phyloP scores from a whole-genome alignment of 2,888 invertebrate genomes.

The Philhelius pedissequus region DNA sequence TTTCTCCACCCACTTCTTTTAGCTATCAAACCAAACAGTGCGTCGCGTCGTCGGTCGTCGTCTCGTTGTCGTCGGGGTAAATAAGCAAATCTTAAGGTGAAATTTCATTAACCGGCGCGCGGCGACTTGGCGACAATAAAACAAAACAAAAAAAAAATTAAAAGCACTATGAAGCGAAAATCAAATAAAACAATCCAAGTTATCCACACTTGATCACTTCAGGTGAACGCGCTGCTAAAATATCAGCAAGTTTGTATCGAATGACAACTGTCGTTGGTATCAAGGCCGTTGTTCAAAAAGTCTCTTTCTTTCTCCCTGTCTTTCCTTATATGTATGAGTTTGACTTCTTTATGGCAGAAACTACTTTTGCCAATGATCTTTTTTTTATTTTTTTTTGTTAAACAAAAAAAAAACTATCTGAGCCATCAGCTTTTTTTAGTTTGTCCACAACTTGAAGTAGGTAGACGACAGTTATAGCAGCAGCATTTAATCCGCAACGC shows the following conservation, averaged over 20 bases:
- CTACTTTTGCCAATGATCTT: constrained; percentile 29
- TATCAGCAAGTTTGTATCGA: constrained; percentile 38
- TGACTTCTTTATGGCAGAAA: constrained; percentile 30
- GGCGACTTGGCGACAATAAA: no score
- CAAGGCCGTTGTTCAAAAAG: constrained; percentile 60
- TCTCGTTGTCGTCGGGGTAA: neutral
- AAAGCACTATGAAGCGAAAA: neutral
- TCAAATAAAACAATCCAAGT: neutral
- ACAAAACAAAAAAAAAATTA: neutral
- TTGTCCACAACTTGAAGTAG: constrained; percentile 37
- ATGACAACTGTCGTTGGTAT: constrained; percentile 52
- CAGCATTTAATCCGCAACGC: constrained; percentile 17
- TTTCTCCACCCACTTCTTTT: constrained; percentile 44
- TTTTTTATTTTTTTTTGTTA: neutral
- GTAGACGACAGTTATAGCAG: constrained; percentile 32
- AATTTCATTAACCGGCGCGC: constrained; percentile 29
- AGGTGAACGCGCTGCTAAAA: constrained; percentile 44
- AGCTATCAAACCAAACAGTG: neutral
- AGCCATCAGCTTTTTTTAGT: constrained; percentile 37
- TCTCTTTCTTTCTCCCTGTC: constrained; percentile 13
- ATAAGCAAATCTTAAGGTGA: constrained; percentile 38
- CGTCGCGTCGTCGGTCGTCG: no score
- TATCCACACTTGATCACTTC: constrained; percentile 51
- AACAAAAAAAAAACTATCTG: constrained; percentile 16
- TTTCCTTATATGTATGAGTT: constrained; percentile 1